Evolutionary conservation across 2,888 invertebrate species (phyloP).

Genomic region (Drosophila engyochracea): DNA sequence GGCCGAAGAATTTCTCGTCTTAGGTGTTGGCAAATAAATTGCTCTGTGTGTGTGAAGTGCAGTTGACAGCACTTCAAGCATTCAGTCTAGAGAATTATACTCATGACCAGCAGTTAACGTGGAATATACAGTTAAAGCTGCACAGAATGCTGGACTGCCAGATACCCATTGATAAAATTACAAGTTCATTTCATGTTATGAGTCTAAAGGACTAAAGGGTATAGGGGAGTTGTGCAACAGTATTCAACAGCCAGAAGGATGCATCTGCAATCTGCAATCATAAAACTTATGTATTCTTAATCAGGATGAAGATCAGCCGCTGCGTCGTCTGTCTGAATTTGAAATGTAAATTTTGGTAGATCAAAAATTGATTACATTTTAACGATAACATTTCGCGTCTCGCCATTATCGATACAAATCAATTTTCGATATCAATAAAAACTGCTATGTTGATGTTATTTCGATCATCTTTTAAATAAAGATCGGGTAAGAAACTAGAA

Average conservation of each 20-base stretch:
- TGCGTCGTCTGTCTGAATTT: not conserved
- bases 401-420: not conserved
- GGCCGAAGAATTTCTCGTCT: not conserved
- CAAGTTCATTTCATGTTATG: not conserved
- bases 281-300: not conserved
- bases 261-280: not conserved
- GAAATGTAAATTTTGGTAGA: not conserved
- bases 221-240: not conserved
- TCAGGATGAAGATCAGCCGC: not conserved
- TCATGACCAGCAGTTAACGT: not conserved
- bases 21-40: not conserved
- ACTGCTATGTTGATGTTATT: not conserved
- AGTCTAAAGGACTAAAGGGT: no score
- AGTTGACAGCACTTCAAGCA: not conserved
- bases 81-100: not conserved
- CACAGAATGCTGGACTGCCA: not conserved
- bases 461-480: not conserved
- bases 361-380: not conserved
- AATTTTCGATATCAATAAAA: not conserved
- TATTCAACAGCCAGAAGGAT: not conserved
- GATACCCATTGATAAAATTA: not conserved
- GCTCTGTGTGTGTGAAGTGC: not conserved
- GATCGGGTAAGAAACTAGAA: not conserved
- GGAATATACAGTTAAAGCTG: not conserved
- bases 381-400: not conserved